These are phyloP conservation scores for Amblyornis subalaris DNA, from an alignment of 2,113 vertebrate species.

Conservation along the genomic window DNA sequence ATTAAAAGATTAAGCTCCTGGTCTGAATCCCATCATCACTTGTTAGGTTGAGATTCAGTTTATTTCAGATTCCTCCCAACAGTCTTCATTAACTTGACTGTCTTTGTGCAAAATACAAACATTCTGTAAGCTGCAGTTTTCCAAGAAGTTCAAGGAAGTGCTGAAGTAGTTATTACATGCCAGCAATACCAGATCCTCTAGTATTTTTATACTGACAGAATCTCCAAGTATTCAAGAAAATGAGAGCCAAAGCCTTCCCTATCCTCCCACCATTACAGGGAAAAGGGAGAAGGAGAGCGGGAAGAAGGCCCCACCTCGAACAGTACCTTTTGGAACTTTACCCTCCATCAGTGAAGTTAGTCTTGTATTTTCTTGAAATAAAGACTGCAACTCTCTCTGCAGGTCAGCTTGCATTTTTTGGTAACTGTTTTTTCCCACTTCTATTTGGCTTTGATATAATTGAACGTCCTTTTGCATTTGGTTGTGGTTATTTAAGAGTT, in stretches of 20 bases:
- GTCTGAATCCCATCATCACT: not conserved
- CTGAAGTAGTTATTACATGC: not conserved
- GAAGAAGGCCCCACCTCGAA: not conserved
- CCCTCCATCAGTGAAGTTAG: constrained; percentile 80
- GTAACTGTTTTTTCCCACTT: constrained; percentile 72
- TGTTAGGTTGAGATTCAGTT: not conserved
- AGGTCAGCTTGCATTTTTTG: constrained; percentile 85
- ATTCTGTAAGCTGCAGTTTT: not conserved
- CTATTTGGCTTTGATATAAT: constrained; percentile 70
- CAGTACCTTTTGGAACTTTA: constrained; percentile 86
- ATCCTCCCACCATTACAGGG: not conserved
- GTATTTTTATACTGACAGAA: not conserved
- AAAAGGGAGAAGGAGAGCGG: rapidly evolving
- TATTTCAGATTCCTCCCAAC: not conserved
- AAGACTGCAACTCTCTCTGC: constrained; percentile 83
- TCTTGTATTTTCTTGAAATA: constrained; percentile 84
- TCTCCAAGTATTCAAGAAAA: not conserved
- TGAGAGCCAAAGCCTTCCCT: not conserved
- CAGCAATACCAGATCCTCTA: not conserved
- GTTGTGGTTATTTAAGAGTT: constrained; percentile 58
- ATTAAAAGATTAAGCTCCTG: not conserved
- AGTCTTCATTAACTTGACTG: not conserved
- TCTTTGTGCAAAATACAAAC: not conserved
- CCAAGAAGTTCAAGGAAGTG: not conserved
- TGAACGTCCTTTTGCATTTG: constrained; percentile 78